A percentile compares a stretch with the other conserved stretches of the same genome.
Evolutionary conservation across 2,113 vertebrate species (phyloP).

Genomic region (Neolamprologus brichardi): DNA sequence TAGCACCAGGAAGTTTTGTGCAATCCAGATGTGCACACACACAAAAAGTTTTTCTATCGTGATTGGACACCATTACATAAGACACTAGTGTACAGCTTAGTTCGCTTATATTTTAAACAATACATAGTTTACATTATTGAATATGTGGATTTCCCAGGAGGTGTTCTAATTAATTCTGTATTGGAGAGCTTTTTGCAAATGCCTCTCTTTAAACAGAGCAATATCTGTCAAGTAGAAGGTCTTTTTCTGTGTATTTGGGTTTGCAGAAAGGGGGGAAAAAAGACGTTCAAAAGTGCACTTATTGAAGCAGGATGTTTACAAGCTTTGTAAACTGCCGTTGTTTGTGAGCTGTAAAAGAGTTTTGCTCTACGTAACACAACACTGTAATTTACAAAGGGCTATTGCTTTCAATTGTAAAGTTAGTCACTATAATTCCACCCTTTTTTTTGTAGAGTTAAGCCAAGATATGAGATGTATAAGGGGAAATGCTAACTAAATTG

Average conservation of each 20-base stretch:
- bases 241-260: conserved; percentile 28
- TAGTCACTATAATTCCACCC: not conserved
- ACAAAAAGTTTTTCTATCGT: conserved; percentile 25
- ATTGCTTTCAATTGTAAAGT: conserved; percentile 7
- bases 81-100: conserved; percentile 69
- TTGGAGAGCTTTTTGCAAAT: conserved; percentile 16
- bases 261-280: not conserved
- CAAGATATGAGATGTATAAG: not conserved
- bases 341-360: conserved; percentile 39
- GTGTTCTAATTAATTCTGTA: conserved; percentile 26
- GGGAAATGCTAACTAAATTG: conserved; percentile 4
- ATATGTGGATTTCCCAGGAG: conserved; percentile 19
- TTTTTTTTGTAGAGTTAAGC: conserved; percentile 4
- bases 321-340: not conserved
- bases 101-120: conserved; percentile 26
- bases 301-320: conserved; percentile 8
- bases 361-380: conserved; percentile 14
- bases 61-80: conserved; percentile 8
- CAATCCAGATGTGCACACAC: conserved; percentile 32
- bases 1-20: conserved; percentile 45
- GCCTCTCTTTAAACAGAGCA: conserved; percentile 6
- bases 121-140: conserved; percentile 56
- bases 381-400: conserved; percentile 47
- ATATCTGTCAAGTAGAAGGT: conserved; percentile 11
- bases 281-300: conserved; percentile 42